A percentile compares a stretch with the other conserved stretches of the same genome.
phyloP scores from a whole-genome alignment of 1,140 invertebrate genomes.

The Frieseomelitta varia region DNA sequence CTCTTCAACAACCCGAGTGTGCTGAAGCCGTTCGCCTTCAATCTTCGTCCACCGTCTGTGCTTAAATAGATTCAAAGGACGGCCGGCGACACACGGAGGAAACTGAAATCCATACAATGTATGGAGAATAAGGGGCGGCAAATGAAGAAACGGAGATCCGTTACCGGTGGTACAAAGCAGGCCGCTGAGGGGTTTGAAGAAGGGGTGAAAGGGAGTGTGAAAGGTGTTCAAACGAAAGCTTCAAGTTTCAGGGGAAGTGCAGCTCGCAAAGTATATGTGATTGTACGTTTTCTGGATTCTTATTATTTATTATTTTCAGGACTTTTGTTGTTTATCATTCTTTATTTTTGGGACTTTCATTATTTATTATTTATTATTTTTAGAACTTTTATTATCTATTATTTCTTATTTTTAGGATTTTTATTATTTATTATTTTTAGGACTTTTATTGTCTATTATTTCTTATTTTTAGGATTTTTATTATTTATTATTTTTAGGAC shows the following conservation, averaged over 20 bases:
- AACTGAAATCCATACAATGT: background rate
- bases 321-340: too few species aligned
- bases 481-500: too few species aligned
- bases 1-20: background rate
- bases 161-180: background rate
- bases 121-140: background rate
- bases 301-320: background rate
- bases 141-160: constrained; percentile 2
- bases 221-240: background rate
- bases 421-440: too few species aligned
- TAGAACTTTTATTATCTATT: too few species aligned
- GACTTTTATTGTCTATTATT: too few species aligned
- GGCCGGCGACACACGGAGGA: background rate
- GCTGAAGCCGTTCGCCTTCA: background rate
- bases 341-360: too few species aligned
- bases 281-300: background rate
- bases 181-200: background rate
- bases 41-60: too few species aligned
- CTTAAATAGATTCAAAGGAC: background rate
- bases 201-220: background rate
- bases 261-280: background rate
- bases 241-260: background rate
- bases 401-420: too few species aligned
- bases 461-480: too few species aligned
- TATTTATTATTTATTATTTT: too few species aligned